These are phyloP conservation scores for Macrophya annulata DNA, from an alignment of 2,888 invertebrate genomes.

Conservation along the genomic window DNA sequence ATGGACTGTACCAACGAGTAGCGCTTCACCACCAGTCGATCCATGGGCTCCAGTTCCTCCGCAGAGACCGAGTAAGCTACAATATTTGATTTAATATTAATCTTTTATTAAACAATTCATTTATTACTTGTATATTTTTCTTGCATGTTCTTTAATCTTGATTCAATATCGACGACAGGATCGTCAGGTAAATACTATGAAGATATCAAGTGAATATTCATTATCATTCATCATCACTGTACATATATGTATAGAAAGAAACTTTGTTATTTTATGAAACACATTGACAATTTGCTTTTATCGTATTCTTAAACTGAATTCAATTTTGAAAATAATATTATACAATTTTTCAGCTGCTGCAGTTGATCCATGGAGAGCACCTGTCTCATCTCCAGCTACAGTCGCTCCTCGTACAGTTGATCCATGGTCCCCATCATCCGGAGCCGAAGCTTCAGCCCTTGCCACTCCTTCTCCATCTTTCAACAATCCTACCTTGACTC, in stretches of 20 bases:
- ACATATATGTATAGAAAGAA: too few relatives aligned
- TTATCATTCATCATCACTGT: not conserved
- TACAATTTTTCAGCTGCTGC: conserved; percentile 71
- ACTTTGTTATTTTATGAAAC: too few relatives aligned
- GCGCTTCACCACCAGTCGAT: conserved; percentile 79
- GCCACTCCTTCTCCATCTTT: conserved; percentile 69
- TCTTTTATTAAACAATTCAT: not conserved
- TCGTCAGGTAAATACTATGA: conserved; percentile 63
- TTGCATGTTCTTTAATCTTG: conserved; percentile 63
- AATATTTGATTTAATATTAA: not conserved
- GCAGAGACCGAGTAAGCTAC: conserved; percentile 75
- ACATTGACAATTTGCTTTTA: not conserved
- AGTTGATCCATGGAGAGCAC: conserved; percentile 75
- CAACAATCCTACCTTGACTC: conserved; percentile 70
- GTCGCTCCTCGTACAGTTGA: conserved; percentile 77
- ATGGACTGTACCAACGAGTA: conserved; percentile 83
- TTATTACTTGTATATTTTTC: conserved; percentile 52
- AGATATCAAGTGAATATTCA: not conserved
- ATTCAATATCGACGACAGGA: conserved; percentile 60
- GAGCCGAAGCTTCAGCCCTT: conserved; percentile 64
- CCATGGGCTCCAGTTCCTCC: conserved; percentile 83
- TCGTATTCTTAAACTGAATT: too few relatives aligned
- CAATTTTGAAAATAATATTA: not conserved
- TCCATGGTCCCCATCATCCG: conserved; percentile 80
- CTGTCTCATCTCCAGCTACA: conserved; percentile 68